A percentile compares a stretch with the other conserved stretches of the same genome.
These are phyloP conservation scores for Beaufortia kweichowensis DNA, from an alignment of 2,113 vertebrate species.

Conservation along the genomic window DNA sequence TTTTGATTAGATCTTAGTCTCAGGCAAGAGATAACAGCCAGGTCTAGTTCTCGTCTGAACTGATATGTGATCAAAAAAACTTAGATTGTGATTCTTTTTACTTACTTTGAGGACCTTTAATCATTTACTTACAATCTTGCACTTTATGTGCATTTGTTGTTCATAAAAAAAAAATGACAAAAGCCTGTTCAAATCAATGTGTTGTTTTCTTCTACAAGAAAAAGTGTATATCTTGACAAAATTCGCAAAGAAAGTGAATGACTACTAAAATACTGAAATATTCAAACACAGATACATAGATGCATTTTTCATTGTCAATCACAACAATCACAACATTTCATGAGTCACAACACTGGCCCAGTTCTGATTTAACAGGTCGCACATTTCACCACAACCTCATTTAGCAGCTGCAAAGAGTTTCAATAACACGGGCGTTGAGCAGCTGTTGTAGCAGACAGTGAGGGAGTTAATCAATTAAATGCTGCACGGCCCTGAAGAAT, in stretches of 20 bases:
- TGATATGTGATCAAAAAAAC: background rate
- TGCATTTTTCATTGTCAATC: background rate
- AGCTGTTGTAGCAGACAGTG: slow-evolving; percentile 14
- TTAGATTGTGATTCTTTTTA: background rate
- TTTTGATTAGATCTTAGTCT: slow-evolving; percentile 12
- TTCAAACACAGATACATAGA: background rate
- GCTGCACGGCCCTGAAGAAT: slow-evolving; percentile 1
- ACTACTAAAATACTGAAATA: background rate
- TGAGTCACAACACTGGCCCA: background rate
- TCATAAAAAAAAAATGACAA: no score
- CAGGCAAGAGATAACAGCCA: background rate
- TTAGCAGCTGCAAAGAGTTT: background rate
- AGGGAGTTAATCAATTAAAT: slow-evolving; percentile 29
- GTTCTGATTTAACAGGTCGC: background rate
- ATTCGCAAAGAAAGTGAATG: background rate
- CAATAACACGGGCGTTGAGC: background rate
- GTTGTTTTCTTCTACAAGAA: background rate
- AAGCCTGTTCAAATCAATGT: no score
- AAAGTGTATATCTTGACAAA: background rate
- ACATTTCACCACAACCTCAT: background rate
- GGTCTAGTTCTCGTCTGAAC: background rate
- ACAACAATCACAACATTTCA: no score
- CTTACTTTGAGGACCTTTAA: no score
- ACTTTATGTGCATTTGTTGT: no score
- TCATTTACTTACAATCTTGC: no score